A percentile compares a stretch with the other conserved stretches of the same genome.
Conservation (phyloP, 1,140 invertebrate species). For the Euwallacea fornicatus region DNA sequence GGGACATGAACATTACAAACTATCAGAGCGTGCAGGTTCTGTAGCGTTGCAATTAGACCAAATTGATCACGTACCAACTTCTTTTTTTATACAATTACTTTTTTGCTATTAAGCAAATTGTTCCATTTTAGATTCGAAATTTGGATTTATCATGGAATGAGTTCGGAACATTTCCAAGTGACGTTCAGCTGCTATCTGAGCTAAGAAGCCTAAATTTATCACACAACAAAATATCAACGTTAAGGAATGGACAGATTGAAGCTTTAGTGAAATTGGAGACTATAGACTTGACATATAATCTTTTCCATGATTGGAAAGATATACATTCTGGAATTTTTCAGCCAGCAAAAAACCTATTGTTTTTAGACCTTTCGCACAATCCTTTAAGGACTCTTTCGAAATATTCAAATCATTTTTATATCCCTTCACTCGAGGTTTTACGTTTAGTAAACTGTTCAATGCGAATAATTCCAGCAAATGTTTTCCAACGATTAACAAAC, state of each 20-base stretch:
- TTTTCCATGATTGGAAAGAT: conserved; percentile 58
- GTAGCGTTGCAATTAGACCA: not conserved
- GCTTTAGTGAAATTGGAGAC: conserved; percentile 57
- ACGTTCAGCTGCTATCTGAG: conserved; percentile 52
- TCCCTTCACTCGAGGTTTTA: conserved; percentile 38
- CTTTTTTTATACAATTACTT: no score
- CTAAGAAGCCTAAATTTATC: conserved; percentile 60
- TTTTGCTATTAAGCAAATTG: not conserved
- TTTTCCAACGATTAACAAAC: conserved; percentile 57
- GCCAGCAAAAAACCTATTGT: conserved; percentile 51
- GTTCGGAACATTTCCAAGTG: conserved; percentile 57
- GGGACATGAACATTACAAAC: not conserved
- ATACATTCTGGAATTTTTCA: conserved; percentile 47
- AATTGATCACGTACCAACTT: no score
- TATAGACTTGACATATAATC: conserved; percentile 59
- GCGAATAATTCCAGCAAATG: conserved; percentile 55
- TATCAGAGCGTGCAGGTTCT: not conserved
- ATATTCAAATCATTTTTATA: conserved; percentile 37
- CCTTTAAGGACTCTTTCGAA: conserved; percentile 39
- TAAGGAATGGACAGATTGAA: conserved; percentile 57
- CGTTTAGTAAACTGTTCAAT: conserved; percentile 56
- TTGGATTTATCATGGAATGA: conserved; percentile 48
- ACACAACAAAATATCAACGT: conserved; percentile 55
- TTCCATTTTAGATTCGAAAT: conserved; percentile 52
- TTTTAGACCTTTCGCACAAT: conserved; percentile 61